Percentiles rank a stretch among this genome's conserved stretches.
These are phyloP conservation scores for Pygoscelis adeliae DNA, from an alignment of 2,113 vertebrate species.

Conservation along the genomic window DNA sequence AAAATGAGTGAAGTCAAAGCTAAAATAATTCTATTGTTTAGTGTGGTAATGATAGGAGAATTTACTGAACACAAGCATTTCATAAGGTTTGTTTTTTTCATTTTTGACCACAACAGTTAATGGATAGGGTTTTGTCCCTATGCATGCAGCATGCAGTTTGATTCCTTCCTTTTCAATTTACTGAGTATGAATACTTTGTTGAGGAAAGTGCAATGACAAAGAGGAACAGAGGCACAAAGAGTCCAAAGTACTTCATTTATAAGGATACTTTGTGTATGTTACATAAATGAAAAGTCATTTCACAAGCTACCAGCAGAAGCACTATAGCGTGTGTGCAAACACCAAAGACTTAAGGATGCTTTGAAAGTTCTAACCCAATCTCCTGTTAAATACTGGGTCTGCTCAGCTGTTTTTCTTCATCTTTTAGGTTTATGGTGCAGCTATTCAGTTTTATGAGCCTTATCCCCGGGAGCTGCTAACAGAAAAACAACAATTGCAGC, in stretches of 20 bases:
- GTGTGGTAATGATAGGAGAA: background rate
- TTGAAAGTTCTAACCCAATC: background rate
- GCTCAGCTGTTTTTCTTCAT: background rate
- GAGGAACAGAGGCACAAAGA: background rate
- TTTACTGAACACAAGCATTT: background rate
- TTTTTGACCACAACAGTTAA: background rate
- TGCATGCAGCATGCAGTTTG: background rate
- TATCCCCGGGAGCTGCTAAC: conserved; percentile 85
- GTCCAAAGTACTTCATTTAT: background rate
- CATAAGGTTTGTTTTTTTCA: background rate
- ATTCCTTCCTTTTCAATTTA: background rate
- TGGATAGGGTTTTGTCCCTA: background rate
- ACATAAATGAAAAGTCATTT: background rate
- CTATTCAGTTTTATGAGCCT: conserved; percentile 96
- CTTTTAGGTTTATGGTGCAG: conserved; percentile 92
- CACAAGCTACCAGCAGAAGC: background rate
- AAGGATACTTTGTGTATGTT: background rate
- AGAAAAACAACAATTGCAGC: conserved; percentile 92
- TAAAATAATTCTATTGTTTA: background rate
- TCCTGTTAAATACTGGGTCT: background rate
- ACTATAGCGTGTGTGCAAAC: background rate
- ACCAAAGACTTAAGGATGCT: background rate
- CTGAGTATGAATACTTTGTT: background rate
- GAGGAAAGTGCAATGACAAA: background rate
- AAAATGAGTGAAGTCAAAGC: background rate